phyloP scores from a whole-genome alignment of 2,888 invertebrate species.

The Atrina japonica region DNA sequence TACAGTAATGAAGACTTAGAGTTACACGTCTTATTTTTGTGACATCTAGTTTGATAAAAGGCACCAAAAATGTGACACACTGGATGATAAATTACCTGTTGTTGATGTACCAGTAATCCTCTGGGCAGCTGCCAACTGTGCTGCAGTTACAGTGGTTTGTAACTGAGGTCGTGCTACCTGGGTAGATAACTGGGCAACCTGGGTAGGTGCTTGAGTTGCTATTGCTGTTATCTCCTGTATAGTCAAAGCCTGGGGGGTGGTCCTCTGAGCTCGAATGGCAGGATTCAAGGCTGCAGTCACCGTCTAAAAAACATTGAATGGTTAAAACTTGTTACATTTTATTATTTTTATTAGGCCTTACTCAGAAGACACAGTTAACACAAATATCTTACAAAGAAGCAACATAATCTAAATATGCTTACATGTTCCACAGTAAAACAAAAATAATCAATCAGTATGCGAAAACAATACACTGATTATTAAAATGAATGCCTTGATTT shows the following conservation, averaged over 20 bases:
- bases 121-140: slow-evolving; percentile 65
- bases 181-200: slow-evolving; percentile 61
- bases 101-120: slow-evolving; percentile 36
- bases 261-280: slow-evolving; percentile 52
- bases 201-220: slow-evolving; percentile 55
- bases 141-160: slow-evolving; percentile 67
- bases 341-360: too few relatives aligned
- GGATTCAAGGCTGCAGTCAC: slow-evolving; percentile 60
- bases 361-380: too few relatives aligned
- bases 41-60: not conserved
- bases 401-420: too few relatives aligned
- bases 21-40: too few relatives aligned
- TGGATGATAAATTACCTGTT: slow-evolving; percentile 20
- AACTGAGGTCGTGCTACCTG: slow-evolving; percentile 52
- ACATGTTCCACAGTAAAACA: too few relatives aligned
- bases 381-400: too few relatives aligned
- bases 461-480: too few relatives aligned
- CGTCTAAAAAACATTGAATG: slow-evolving; percentile 52
- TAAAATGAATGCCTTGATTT: too few relatives aligned
- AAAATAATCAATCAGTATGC: too few relatives aligned
- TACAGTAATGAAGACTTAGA: not conserved
- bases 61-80: not conserved
- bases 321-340: too few relatives aligned
- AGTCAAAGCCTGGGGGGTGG: slow-evolving; percentile 48
- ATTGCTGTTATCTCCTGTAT: slow-evolving; percentile 69